These are phyloP conservation scores for Cydia splendana DNA, from an alignment of 1,140 invertebrate species.

Conservation along the genomic window DNA sequence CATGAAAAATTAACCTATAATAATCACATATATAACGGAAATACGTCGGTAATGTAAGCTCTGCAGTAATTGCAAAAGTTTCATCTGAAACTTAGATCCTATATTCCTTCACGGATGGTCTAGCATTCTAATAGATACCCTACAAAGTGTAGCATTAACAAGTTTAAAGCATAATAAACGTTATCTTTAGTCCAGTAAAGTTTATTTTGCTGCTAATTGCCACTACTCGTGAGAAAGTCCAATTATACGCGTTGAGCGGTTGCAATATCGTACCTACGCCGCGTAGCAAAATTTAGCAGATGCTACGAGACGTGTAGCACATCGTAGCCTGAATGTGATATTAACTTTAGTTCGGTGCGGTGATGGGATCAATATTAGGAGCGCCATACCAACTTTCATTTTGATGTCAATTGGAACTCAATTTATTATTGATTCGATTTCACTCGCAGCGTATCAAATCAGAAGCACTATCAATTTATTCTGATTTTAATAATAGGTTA, in stretches of 20 bases:
- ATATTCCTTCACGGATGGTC: not conserved
- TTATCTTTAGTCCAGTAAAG: not conserved
- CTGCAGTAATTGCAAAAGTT: slow-evolving; percentile 14
- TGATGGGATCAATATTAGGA: too few species aligned
- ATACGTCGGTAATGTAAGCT: slow-evolving; percentile 3
- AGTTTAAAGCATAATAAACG: not conserved
- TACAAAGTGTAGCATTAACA: not conserved
- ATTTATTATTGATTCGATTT: too few species aligned
- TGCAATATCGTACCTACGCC: not conserved
- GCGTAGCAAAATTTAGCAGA: not conserved
- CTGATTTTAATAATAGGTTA: too few species aligned
- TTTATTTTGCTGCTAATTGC: not conserved
- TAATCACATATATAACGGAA: not conserved
- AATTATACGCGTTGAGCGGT: slow-evolving; percentile 9
- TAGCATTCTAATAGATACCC: not conserved
- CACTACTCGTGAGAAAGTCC: not conserved
- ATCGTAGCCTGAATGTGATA: not conserved
- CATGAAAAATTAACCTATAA: not conserved
- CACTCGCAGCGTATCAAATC: too few species aligned
- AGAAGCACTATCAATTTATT: too few species aligned
- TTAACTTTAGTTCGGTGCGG: too few species aligned
- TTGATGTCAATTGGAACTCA: too few species aligned
- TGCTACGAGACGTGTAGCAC: slow-evolving; percentile 1
- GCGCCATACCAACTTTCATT: too few species aligned
- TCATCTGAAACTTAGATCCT: not conserved